These are phyloP conservation scores for Pica pica DNA, from an alignment of 2,113 vertebrate genomes.

Conservation along the genomic window DNA sequence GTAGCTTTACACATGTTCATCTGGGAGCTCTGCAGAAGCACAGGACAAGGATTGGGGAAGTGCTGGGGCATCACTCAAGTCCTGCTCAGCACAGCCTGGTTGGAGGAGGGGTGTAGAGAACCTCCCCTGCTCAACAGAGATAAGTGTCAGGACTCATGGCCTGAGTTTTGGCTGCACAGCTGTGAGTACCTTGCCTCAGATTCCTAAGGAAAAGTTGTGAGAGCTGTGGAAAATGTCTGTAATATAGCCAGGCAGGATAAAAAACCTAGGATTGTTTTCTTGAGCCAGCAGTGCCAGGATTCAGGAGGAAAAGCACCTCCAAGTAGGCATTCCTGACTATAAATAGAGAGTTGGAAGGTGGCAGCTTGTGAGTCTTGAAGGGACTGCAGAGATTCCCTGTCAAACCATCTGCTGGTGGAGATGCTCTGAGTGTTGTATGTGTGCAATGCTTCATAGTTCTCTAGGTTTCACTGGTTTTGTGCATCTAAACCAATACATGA, in stretches of 20 bases:
- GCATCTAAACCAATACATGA: background rate
- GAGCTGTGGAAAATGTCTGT: background rate
- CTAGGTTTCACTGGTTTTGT: background rate
- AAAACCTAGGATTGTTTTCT: background rate
- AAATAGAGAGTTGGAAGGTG: background rate
- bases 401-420: background rate
- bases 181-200: background rate
- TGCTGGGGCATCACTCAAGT: background rate
- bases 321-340: background rate
- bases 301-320: background rate
- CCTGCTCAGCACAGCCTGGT: background rate
- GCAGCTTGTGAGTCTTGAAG: accelerated
- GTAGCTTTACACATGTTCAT: background rate
- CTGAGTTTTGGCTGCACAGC: background rate
- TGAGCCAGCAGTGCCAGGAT: background rate
- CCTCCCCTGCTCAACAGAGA: accelerated
- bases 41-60: background rate
- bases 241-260: background rate
- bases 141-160: background rate
- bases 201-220: background rate
- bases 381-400: background rate
- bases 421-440: background rate
- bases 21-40: background rate
- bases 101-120: background rate
- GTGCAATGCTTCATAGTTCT: background rate